Evolutionary conservation across 2,797 vertebrate genomes (phyloP).

Genomic region (Labeo calbasu): DNA sequence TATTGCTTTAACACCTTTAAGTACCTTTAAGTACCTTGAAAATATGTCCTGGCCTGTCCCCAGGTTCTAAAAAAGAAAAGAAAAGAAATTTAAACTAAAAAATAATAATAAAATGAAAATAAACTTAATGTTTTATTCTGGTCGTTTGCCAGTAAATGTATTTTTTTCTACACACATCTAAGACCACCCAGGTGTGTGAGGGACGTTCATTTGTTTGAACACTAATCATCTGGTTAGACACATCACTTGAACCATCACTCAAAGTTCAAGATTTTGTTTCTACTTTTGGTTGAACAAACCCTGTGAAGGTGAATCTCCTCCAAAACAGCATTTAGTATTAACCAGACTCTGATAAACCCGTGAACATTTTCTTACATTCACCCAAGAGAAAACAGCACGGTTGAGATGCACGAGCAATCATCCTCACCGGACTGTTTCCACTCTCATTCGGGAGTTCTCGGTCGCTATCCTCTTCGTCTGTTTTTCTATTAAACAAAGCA

Average conservation of each 20-base stretch:
- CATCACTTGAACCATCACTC: background rate
- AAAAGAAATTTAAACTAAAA: no score
- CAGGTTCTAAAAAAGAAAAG: background rate
- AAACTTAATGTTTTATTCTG: no score
- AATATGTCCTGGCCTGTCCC: background rate
- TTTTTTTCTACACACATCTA: background rate
- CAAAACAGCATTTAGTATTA: constrained; percentile 30
- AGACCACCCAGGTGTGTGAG: background rate
- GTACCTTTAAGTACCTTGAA: background rate
- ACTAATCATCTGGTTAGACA: background rate
- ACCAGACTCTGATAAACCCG: constrained; percentile 15
- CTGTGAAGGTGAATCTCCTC: constrained; percentile 25
- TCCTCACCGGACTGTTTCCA: constrained; percentile 46
- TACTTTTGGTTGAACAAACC: constrained; percentile 10
- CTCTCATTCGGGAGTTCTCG: constrained; percentile 52
- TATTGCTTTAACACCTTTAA: background rate
- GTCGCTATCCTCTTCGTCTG: constrained; percentile 53
- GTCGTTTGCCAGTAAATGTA: background rate
- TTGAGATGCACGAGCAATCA: constrained; percentile 32
- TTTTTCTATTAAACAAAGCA: constrained; percentile 57
- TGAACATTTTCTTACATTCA: constrained; percentile 28
- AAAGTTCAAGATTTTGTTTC: background rate
- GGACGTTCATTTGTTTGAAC: background rate
- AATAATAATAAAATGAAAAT: no score
- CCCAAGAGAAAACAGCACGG: constrained; percentile 27